Evolutionary conservation across 1,140 invertebrate species (phyloP), one percentile per base, ranked within the genome.

Genomic region (Diabrotica undecimpunctata): DNA sequence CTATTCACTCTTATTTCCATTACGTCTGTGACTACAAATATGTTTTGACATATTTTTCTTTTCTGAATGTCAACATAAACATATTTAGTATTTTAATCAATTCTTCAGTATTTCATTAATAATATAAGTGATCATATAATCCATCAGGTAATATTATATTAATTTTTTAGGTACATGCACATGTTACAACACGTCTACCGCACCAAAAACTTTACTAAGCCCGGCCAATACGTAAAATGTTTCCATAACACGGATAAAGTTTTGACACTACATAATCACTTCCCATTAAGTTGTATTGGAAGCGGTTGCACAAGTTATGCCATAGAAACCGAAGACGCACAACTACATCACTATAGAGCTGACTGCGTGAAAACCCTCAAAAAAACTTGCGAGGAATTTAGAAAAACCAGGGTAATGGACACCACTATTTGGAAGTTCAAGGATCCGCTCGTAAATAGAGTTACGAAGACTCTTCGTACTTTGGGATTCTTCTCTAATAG

Each of bases 111-210:
- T 25, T 25, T 25, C 4, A 25, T 25, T 25, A 25, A 25, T 25
- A 25, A 25, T 2, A 25, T 2, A 25, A 25, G 25, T 25, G 1
- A 25, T n/a, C 1, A 25, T 25, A 1, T 4, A 25, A 25, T 25
- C 25, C 25, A 25, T 25, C 4, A 25, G 4, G 25, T 25, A 25
- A 25, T 25, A 25, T 25, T 25, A 25, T 25, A 25, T 25, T 54
- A 11, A 5, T 36, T 60, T 54, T 94, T 93, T 14, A 88, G 86
- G 65, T 96, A 96, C 77, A 89, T 96, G 87, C 94, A 97, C 79
- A 96, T 96, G 93, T 76, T 96, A 71, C 93, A 95, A 79, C 94
- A 96, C 79, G 93, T 96, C 5, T 94, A 94, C 75, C 85, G 94
- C 7, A 90, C 91, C 54, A 88, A 88, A 74, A 96, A 96, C 80